Evolutionary conservation across 2,797 vertebrate genomes (phyloP), one percentile per base, ranked within the genome.

Genomic region (Enteromius trimaculatus): DNA sequence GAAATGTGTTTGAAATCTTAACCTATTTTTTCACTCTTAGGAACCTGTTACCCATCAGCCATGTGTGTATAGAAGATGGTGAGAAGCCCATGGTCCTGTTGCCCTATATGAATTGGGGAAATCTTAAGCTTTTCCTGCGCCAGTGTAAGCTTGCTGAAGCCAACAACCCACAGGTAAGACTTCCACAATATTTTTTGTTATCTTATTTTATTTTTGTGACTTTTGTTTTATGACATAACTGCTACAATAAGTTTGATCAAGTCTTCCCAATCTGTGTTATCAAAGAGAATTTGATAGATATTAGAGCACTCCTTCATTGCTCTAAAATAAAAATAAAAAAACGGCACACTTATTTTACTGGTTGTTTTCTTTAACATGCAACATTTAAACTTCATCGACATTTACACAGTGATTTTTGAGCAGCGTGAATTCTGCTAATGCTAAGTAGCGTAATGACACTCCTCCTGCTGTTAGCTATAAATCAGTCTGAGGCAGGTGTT

Each of bases 111-210:
- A 97, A 97, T 62, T 99, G 98, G 98, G 98, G 98, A 21, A 99
- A 99, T 90, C 96, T 99, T 65, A 99, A 99, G 87, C 95, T 99
- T 55, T 99, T 99, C 91, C 92, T 99, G 90, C 93, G 98, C 71
- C 98, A 99, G 88, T 99, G 98, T 95, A 99, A 99, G 92, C 91
- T 99, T 88, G 98, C 98, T 1, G 98, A 99, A 91, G 98, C 98
- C 65, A 99, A 99, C 94, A 99, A 99, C 88, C 98, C 98, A 82
- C 98, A 99, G 97, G 98, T 99, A 85, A 94, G 91, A 51, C 23
- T 31, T 64, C 13, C 17, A 19, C 26, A 31, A 19, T 29, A 64
- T 31, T 16, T 17, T 1, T 64, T 31, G 29, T 58, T 62, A 6
- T 60, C 26, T 26, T 14, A 53, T 53, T 29, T 6, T 29, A 29